A percentile compares a stretch with the other conserved stretches of the same genome.
These are phyloP conservation scores for Edolisoma coerulescens DNA, from an alignment of 2,113 vertebrate genomes.

Conservation along the genomic window DNA sequence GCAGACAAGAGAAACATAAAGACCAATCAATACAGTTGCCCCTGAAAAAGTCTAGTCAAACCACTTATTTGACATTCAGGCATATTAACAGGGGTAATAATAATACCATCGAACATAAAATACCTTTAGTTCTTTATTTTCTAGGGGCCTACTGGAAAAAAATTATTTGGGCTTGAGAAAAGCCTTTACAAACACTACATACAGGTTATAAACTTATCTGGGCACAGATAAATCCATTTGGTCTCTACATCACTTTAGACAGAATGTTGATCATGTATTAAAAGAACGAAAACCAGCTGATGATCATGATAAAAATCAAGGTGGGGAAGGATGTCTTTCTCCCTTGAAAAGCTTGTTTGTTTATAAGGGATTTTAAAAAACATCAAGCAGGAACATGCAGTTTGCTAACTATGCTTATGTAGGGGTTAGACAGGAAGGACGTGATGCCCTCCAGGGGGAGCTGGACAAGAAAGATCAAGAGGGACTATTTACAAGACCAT, in stretches of 20 bases:
- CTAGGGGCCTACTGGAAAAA: not conserved
- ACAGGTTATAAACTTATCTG: not conserved
- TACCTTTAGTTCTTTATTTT: not conserved
- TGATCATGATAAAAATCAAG: not conserved
- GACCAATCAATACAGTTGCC: not conserved
- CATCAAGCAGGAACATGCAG: not conserved
- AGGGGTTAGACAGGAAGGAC: not conserved
- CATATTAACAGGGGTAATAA: not conserved
- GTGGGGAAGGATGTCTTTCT: fast-evolving
- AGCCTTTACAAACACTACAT: not conserved
- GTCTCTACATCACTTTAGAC: not conserved
- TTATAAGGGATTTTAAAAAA: not conserved
- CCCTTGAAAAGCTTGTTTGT: not conserved
- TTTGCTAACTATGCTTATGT: not conserved
- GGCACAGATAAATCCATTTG: not conserved
- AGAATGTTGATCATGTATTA: not conserved
- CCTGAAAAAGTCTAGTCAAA: not conserved
- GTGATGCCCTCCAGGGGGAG: not conserved
- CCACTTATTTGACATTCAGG: not conserved
- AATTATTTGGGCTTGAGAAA: not conserved
- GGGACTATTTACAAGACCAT: not conserved
- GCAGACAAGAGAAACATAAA: not conserved
- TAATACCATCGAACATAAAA: not conserved
- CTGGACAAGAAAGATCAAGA: not conserved
- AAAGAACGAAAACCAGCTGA: not conserved